These are phyloP conservation scores for Cactoblastis cactorum DNA, from an alignment of 2,888 invertebrate species.

Conservation along the genomic window DNA sequence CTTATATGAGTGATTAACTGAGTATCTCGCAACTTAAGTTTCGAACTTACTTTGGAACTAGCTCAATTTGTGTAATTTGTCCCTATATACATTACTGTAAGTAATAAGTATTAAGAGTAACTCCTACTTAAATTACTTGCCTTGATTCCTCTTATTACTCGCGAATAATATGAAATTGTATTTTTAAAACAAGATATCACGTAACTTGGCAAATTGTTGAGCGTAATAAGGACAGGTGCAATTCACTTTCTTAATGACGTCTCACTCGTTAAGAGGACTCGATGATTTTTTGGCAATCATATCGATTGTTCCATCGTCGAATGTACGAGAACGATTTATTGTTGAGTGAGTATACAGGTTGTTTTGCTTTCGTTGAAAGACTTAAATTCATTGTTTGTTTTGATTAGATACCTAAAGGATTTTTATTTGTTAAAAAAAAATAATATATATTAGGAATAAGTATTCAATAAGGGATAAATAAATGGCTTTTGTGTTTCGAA, in stretches of 20 bases:
- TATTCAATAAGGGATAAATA: too few relatives aligned
- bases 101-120: not conserved
- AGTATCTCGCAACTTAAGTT: too few relatives aligned
- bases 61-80: too few relatives aligned
- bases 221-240: constrained; percentile 17
- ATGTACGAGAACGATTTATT: constrained; percentile 22
- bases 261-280: constrained; percentile 7
- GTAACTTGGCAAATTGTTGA: constrained; percentile 3
- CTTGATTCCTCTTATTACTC: not conserved
- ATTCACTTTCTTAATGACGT: constrained; percentile 16
- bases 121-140: not conserved
- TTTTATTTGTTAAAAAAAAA: too few relatives aligned
- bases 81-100: too few relatives aligned
- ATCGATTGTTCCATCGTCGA: constrained; percentile 19
- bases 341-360: constrained; percentile 2
- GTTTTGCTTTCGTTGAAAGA: too few relatives aligned
- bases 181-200: constrained; percentile 10
- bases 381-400: too few relatives aligned
- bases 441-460: too few relatives aligned
- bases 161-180: not conserved
- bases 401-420: too few relatives aligned
- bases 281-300: constrained; percentile 24
- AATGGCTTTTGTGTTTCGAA: too few relatives aligned
- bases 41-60: too few relatives aligned
- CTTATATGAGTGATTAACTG: too few relatives aligned